A percentile compares a stretch with the other conserved stretches of the same genome.
Conservation (phyloP, 2,113 vertebrate species). For the Siniperca chuatsi region DNA sequence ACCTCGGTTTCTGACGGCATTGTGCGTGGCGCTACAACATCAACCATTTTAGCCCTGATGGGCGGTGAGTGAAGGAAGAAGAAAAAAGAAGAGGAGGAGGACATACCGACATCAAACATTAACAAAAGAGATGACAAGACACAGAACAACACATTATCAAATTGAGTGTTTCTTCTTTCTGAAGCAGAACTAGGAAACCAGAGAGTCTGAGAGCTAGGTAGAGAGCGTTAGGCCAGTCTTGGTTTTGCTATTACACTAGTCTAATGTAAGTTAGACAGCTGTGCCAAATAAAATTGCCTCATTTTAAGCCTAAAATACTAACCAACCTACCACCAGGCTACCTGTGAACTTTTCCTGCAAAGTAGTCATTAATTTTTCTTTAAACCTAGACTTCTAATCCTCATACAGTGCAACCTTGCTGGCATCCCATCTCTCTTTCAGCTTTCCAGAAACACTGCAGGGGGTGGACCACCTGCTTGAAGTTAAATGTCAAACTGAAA, state of each 20-base stretch:
- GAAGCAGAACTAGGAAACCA: not conserved
- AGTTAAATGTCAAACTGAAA: not conserved
- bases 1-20: constrained; percentile 88
- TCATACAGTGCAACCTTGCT: not conserved
- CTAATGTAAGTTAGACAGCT: no score
- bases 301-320: not conserved
- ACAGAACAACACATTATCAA: not conserved
- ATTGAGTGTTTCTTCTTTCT: not conserved
- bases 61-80: not conserved
- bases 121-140: not conserved
- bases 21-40: constrained; percentile 82
- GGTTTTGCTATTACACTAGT: not conserved
- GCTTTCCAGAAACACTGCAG: no score
- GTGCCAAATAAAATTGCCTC: not conserved
- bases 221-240: not conserved
- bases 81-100: constrained; percentile 19
- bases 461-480: not conserved
- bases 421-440: no score
- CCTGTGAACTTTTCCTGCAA: no score
- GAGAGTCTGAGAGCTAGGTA: not conserved
- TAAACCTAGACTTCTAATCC: not conserved
- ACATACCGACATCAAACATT: constrained; percentile 9
- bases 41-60: constrained; percentile 86
- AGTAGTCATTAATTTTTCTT: no score
- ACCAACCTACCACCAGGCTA: no score